Evolutionary conservation across 2,888 invertebrate species (phyloP).

Genomic region (Leucozona laternaria): DNA sequence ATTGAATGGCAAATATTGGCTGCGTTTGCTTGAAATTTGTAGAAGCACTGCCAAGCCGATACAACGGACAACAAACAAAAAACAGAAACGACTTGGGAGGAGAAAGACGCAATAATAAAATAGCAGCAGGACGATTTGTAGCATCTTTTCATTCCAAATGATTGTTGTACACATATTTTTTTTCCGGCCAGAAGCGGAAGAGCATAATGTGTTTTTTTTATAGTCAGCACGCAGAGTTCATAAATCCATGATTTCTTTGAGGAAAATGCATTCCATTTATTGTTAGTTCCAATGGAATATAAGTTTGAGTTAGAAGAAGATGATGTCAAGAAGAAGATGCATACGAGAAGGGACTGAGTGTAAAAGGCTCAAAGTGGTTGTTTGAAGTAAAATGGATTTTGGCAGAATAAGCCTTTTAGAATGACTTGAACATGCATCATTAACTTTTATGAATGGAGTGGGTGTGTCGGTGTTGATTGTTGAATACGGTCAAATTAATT

Average conservation of each 20-base stretch:
- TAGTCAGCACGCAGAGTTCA: neutral
- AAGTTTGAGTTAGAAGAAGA: slow-evolving; percentile 33
- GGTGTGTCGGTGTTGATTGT: too few relatives aligned
- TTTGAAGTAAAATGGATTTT: slow-evolving; percentile 30
- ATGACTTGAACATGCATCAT: neutral
- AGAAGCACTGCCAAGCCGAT: slow-evolving; percentile 51
- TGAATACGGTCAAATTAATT: too few relatives aligned
- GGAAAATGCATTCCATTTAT: slow-evolving; percentile 25
- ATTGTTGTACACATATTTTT: slow-evolving; percentile 33
- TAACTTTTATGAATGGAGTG: too few relatives aligned
- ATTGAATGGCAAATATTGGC: slow-evolving; percentile 73
- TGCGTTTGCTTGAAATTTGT: slow-evolving; percentile 40
- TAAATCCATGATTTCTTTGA: slow-evolving; percentile 26
- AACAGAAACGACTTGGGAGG: slow-evolving; percentile 43
- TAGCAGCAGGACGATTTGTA: slow-evolving; percentile 68
- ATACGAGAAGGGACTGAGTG: neutral
- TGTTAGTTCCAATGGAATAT: slow-evolving; percentile 45
- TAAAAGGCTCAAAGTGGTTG: slow-evolving; percentile 43
- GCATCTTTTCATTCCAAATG: slow-evolving; percentile 49
- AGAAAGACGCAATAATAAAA: slow-evolving; percentile 63
- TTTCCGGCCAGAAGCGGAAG: slow-evolving; percentile 30
- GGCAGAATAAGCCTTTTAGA: slow-evolving; percentile 32
- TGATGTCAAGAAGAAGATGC: neutral
- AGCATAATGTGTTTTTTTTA: slow-evolving; percentile 35
- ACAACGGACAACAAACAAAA: slow-evolving; percentile 12